These are phyloP conservation scores for Drosophila siamana DNA, from an alignment of 2,888 invertebrate species.

Conservation along the genomic window DNA sequence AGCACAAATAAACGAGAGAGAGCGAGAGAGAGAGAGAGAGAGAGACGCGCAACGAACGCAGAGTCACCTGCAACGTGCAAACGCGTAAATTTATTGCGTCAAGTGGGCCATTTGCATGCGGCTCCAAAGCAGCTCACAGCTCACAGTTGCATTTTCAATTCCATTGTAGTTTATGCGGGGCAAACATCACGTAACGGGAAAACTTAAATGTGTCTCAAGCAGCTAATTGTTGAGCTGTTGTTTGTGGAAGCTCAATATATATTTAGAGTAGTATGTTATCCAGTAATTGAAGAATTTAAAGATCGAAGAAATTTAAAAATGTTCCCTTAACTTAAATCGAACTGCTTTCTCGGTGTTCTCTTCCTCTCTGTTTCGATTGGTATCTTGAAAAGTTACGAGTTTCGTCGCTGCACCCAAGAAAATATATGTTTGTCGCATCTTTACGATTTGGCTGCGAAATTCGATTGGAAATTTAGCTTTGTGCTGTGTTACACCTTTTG, in stretches of 20 bases:
- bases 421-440: constrained; percentile 33
- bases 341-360: too few species aligned
- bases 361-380: neutral
- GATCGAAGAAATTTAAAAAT: too few species aligned
- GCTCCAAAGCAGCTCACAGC: constrained; percentile 14
- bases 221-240: too few species aligned
- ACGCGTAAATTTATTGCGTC: constrained; percentile 71
- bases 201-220: constrained; percentile 3
- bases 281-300: too few species aligned
- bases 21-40: too few species aligned
- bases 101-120: constrained; percentile 61
- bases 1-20: constrained; percentile 74
- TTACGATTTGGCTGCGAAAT: constrained; percentile 34
- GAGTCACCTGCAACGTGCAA: constrained; percentile 74
- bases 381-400: neutral
- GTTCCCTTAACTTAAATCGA: too few species aligned
- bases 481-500: constrained; percentile 43
- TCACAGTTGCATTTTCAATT: constrained; percentile 39
- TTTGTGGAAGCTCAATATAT: too few species aligned
- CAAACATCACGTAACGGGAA: constrained; percentile 31
- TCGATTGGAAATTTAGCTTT: constrained; percentile 65
- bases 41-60: constrained; percentile 22
- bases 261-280: too few species aligned
- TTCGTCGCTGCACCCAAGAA: neutral
- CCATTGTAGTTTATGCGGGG: constrained; percentile 24